These are phyloP conservation scores for Zygaena filipendulae DNA, from an alignment of 2,888 invertebrate species.

Conservation along the genomic window DNA sequence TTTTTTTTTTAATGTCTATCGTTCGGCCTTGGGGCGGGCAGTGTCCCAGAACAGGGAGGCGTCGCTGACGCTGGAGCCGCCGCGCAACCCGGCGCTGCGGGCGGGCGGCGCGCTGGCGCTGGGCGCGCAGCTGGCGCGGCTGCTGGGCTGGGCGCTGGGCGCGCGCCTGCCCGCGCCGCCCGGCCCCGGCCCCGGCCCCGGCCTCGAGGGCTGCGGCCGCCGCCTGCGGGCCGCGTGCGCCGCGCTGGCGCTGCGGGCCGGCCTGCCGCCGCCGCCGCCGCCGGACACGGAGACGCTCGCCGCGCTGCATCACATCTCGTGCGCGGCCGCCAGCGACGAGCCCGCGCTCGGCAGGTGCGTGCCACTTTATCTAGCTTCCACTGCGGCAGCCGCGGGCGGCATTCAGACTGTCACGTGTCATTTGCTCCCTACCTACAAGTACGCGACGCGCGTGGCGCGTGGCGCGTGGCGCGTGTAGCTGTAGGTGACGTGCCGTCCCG, in stretches of 20 bases:
- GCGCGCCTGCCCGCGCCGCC: slow-evolving; percentile 77
- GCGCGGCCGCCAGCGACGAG: slow-evolving; percentile 38
- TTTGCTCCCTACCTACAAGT: too few species aligned
- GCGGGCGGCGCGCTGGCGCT: slow-evolving; percentile 76
- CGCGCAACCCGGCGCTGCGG: slow-evolving; percentile 71
- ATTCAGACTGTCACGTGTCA: too few species aligned
- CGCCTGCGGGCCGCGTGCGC: slow-evolving; percentile 76
- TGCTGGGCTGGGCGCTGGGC: slow-evolving; percentile 86
- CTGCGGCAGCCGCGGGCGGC: background rate
- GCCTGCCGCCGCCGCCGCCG: slow-evolving; percentile 40
- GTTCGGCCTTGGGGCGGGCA: too few species aligned
- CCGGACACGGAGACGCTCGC: slow-evolving; percentile 72
- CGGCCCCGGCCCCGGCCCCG: slow-evolving; percentile 76
- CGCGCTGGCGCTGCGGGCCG: slow-evolving; percentile 73
- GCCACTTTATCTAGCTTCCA: too few species aligned
- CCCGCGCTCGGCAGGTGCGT: slow-evolving; percentile 75
- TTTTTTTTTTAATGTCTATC: too few species aligned
- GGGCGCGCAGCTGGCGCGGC: slow-evolving; percentile 84
- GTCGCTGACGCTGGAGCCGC: slow-evolving; percentile 9
- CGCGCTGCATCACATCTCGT: slow-evolving; percentile 60
- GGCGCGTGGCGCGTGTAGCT: too few species aligned
- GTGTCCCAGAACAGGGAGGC: slow-evolving; percentile 25
- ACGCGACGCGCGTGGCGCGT: too few species aligned
- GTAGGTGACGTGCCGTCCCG: too few species aligned
- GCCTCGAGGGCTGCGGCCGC: slow-evolving; percentile 75